phyloP scores from a whole-genome alignment of 2,797 vertebrate species.

The Apogon hyalosoma region DNA sequence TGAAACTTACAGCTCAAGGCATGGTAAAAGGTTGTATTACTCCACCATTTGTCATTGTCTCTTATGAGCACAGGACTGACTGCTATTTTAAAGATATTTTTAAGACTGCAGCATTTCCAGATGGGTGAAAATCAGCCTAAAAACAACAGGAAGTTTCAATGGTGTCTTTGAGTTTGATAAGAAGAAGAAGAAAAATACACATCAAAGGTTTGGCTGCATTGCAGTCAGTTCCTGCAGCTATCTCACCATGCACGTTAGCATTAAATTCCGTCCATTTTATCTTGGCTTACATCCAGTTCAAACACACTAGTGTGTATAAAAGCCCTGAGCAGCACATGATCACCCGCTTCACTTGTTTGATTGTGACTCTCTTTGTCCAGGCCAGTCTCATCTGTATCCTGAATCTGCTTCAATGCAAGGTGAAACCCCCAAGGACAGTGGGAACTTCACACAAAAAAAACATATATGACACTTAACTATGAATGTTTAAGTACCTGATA shows the following conservation, averaged over 20 bases:
- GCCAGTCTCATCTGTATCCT: neutral
- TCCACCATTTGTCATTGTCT: no score
- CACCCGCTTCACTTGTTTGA: conserved; percentile 14
- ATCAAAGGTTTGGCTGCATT: conserved; percentile 26
- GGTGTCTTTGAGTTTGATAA: conserved; percentile 4
- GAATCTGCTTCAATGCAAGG: neutral
- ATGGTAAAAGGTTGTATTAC: no score
- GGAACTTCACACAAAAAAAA: neutral
- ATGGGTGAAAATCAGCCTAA: neutral
- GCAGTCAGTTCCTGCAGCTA: conserved; percentile 35
- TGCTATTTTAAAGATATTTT: neutral
- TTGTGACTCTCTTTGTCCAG: conserved; percentile 9
- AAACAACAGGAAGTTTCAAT: conserved; percentile 6
- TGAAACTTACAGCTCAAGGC: no score
- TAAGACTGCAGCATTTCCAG: neutral
- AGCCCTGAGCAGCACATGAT: conserved; percentile 10
- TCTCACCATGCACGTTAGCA: conserved; percentile 12
- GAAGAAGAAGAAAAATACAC: conserved; percentile 9
- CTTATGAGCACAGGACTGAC: no score
- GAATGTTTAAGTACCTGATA: no score
- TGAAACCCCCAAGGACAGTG: neutral
- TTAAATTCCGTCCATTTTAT: conserved; percentile 26
- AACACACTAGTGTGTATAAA: conserved; percentile 38
- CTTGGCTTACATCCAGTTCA: conserved; percentile 46
- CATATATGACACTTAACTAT: neutral